A percentile compares a stretch with the other conserved stretches of the same genome.
phyloP scores from a whole-genome alignment of 2,797 vertebrate genomes.

The Onychomys leucogaster region DNA sequence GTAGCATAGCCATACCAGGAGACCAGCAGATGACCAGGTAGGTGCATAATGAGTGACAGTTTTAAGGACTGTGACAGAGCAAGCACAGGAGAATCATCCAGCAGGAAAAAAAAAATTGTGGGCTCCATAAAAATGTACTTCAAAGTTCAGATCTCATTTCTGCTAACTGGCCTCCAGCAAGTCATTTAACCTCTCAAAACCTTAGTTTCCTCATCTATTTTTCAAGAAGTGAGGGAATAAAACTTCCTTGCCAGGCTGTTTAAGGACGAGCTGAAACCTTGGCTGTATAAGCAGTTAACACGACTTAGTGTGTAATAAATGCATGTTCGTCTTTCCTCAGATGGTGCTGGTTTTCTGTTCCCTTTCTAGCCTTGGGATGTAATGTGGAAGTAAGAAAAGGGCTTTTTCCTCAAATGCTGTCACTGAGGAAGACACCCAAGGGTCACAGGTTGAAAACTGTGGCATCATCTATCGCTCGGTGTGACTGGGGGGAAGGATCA shows the following conservation, averaged over 20 bases:
- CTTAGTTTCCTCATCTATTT: slow-evolving; percentile 52
- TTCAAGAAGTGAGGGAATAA: slow-evolving; percentile 19
- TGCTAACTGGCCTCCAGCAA: slow-evolving; percentile 18
- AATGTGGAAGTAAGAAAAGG: background rate
- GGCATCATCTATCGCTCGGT: background rate
- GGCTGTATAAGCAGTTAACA: background rate
- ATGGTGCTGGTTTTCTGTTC: background rate
- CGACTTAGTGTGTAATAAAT: background rate
- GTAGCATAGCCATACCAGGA: background rate
- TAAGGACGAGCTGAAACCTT: background rate
- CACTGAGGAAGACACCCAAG: background rate
- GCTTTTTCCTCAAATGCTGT: background rate
- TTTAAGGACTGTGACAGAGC: background rate
- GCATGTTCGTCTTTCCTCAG: background rate
- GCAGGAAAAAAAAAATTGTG: background rate
- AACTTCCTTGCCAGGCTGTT: slow-evolving; percentile 7
- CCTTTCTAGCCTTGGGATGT: background rate
- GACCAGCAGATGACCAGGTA: background rate
- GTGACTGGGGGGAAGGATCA: slow-evolving; percentile 10
- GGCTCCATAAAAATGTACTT: background rate
- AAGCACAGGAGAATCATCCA: background rate
- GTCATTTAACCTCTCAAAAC: slow-evolving; percentile 17
- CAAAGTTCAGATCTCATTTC: slow-evolving; percentile 13
- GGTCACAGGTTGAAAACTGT: slow-evolving; percentile 33
- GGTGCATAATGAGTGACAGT: background rate